These are phyloP conservation scores for Buphagus erythrorhynchus DNA, from an alignment of 2,797 vertebrate species.

Conservation along the genomic window DNA sequence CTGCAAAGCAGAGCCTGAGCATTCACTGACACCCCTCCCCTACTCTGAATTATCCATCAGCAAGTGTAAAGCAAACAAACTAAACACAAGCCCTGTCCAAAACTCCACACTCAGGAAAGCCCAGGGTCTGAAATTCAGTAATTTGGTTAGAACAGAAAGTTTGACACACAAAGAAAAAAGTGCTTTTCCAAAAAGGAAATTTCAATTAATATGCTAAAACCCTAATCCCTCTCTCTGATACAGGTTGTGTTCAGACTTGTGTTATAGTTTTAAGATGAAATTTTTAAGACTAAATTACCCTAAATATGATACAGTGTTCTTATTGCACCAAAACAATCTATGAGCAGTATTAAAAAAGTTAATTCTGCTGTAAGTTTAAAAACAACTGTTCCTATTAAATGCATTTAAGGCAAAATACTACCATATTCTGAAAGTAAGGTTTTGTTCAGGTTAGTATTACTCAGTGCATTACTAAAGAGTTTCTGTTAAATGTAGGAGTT, in stretches of 20 bases:
- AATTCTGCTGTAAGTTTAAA: not conserved
- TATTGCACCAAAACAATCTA: not conserved
- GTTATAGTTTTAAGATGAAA: too few species aligned
- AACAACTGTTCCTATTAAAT: not conserved
- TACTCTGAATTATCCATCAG: not conserved
- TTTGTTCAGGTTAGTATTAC: not conserved
- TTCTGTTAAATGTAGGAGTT: not conserved
- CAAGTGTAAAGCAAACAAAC: not conserved
- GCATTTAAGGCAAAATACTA: not conserved
- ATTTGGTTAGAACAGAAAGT: not conserved
- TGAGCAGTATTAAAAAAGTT: not conserved
- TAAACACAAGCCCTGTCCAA: not conserved
- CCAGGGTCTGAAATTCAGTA: not conserved
- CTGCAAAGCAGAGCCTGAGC: not conserved
- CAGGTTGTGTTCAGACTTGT: not conserved
- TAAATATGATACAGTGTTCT: not conserved
- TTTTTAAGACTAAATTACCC: not conserved
- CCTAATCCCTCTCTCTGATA: too few species aligned
- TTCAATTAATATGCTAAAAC: not conserved
- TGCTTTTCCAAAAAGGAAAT: not conserved
- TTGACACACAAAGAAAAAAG: not conserved
- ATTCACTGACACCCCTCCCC: not conserved
- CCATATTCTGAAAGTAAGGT: not conserved
- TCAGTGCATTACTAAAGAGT: not conserved
- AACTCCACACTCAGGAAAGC: not conserved